A percentile compares a stretch with the other conserved stretches of the same genome.
Evolutionary conservation across 2,888 invertebrate genomes (phyloP).

Genomic region (Gordius sp.): DNA sequence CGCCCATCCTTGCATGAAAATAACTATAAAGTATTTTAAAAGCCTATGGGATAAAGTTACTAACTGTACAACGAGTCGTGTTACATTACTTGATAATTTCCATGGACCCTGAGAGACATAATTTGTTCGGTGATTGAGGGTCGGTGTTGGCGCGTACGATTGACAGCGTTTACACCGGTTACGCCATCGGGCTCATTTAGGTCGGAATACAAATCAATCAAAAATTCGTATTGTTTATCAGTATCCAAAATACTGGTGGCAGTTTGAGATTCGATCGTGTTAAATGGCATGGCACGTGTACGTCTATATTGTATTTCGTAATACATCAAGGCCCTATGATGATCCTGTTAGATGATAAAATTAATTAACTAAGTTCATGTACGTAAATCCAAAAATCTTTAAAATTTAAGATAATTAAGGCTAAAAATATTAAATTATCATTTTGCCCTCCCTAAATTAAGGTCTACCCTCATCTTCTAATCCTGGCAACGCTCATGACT

Average conservation of each 20-base stretch:
- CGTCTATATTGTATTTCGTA: not conserved
- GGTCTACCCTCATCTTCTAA: too few relatives aligned
- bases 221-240: not conserved
- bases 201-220: not conserved
- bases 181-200: not conserved
- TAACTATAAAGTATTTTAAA: too few relatives aligned
- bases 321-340: not conserved
- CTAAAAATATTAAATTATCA: too few relatives aligned
- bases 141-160: not conserved
- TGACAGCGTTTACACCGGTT: not conserved
- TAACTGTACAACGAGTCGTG: too few relatives aligned
- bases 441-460: too few relatives aligned
- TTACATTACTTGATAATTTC: slow-evolving; percentile 4
- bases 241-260: not conserved
- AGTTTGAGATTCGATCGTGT: not conserved
- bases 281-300: too few relatives aligned
- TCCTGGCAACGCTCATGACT: too few relatives aligned
- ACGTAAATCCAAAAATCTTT: too few relatives aligned
- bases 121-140: not conserved
- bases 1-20: too few relatives aligned
- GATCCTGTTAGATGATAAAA: not conserved
- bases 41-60: too few relatives aligned
- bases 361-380: too few relatives aligned
- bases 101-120: not conserved
- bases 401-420: too few relatives aligned